Evolutionary conservation across 1,140 invertebrate species (phyloP), one percentile per base, ranked within the genome.

Genomic region (Drosophila melanica): DNA sequence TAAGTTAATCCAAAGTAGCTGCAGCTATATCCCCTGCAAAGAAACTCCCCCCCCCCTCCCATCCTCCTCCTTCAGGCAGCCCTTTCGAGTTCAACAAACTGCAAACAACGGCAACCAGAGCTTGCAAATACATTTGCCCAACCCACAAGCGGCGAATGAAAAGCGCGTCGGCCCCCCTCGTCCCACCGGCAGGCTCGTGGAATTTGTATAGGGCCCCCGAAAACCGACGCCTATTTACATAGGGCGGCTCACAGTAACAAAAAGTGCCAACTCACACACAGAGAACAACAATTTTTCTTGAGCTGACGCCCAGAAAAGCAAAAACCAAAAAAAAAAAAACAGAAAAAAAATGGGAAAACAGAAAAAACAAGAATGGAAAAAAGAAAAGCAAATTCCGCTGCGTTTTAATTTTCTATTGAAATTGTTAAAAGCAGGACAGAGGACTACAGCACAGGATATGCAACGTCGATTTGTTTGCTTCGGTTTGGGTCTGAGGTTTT

Each of bases 401-500:
- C 84, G 79, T 89, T 89, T 89, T 89, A 89, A 89, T 89, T 89
- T 89, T 89, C 84, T 79, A 89, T 89, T 89, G 84, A 89, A 89
- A 84, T 82, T 89, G 85, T 82, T 89, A 89, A 84, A 84, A 89
- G 82, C 35, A 79, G 67, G 47, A 69, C 64, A 66, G 48, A 65
- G 71, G 59, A 75, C 35, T 62, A 55, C 39, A 47, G 57, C 57
- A 55, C 45, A 69, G 82, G 74, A 75, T 69, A 71, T 71, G 59
- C 55, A 78, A 64, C 74, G 68, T 67, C 84, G 79, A 89, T 87
- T 89, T 87, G 84, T 87, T 87, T 80, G 65, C 76, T 57, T 68
- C 45, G 42, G 74, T 55, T 75, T 11, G 50, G 67, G 44, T 45
- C 16, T 54, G 30, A 30, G 57, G 39, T 47, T 2, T 35, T 47